Evolutionary conservation across 2,797 vertebrate genomes (phyloP), one percentile per base, ranked within the genome.

Genomic region (Pempheris klunzingeri): DNA sequence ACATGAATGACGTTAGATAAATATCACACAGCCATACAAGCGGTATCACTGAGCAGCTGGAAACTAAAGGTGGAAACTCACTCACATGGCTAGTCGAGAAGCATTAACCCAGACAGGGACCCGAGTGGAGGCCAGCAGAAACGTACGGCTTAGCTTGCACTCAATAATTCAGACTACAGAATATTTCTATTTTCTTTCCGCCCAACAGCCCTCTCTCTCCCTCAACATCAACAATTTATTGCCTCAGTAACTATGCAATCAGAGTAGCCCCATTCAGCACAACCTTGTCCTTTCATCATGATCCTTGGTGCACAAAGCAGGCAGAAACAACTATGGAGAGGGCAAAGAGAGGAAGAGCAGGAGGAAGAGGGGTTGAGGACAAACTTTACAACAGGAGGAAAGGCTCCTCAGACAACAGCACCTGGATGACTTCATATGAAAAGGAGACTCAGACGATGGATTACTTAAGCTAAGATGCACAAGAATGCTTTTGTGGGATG

Each of bases 161-260:
- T 94, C 83, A 91, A 92, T 94, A 90, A 94, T 92, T 94, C 83
- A 93, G 68, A 79, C 67, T 74, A 85, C 82, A 88, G 87, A 90
- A 90, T 88, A 91, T 93, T 92, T 90, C 74, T 88, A 74, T 87
- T 87, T 92, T 86, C 80, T 83, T 88, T 73, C 67, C 30, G 8
- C 74, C 71, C 67, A 71, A 57, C 71, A 69, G n/a, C 78, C 71
- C 76, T 69, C 78, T 83, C 77, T 84, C 87, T 87, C 79, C 72
- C 75, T 87, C 75, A 58, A 61, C 90, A 93, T 94, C 89, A 93
- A 95, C 91, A 93, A 93, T 93, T 91, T 78, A 94, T 92, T 65
- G 79, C 74, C 58, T 82, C 77, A 78, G 87, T 88, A 88, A 89
- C 78, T 78, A 76, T 87, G 86, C 83, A 90, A 90, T 94, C 94